Conservation (phyloP, 2,888 invertebrate genomes). For the Embidobia sp. region DNA sequence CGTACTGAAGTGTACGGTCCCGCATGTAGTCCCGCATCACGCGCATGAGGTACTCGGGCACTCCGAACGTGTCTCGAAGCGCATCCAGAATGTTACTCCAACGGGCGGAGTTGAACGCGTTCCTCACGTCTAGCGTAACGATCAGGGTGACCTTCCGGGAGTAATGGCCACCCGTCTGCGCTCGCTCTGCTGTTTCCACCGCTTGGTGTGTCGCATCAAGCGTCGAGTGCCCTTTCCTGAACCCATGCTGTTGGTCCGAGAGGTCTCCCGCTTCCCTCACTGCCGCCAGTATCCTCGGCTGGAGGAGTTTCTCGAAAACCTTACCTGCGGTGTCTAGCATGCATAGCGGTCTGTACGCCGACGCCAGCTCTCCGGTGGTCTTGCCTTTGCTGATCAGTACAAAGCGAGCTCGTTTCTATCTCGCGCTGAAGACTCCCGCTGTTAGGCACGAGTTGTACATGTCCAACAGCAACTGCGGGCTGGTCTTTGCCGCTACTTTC, state of each 20-base stretch:
- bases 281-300: background rate
- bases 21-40: background rate
- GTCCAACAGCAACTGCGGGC: background rate
- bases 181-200: background rate
- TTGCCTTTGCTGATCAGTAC: background rate
- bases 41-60: background rate
- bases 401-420: slow-evolving; percentile 4
- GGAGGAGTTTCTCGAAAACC: background rate
- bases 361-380: background rate
- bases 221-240: background rate
- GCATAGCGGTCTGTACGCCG: background rate
- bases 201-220: background rate
- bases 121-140: slow-evolving; percentile 1
- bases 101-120: background rate
- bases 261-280: background rate
- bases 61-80: background rate
- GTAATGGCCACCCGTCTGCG: background rate
- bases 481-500: slow-evolving; percentile 25
- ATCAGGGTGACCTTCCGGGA: background rate
- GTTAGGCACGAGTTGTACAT: background rate
- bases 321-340: slow-evolving; percentile 2
- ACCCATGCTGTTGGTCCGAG: background rate
- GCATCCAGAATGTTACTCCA: background rate
- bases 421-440: background rate
- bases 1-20: background rate